Evolutionary conservation across 2,113 vertebrate species (phyloP).

Genomic region (Pygoscelis adeliae): DNA sequence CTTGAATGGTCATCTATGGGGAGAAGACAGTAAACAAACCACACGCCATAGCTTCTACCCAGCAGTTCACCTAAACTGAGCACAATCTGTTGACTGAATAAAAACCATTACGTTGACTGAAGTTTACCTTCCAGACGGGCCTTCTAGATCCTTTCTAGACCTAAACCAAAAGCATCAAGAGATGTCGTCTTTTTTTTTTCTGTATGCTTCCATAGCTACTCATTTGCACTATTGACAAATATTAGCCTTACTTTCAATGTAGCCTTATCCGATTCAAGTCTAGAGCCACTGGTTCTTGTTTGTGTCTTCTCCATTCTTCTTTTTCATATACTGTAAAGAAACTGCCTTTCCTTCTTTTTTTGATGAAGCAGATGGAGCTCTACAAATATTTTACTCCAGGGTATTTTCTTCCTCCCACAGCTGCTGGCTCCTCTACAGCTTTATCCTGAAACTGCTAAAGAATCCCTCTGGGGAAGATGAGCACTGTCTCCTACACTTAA

Average conservation of each 20-base stretch:
- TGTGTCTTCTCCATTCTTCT: not conserved
- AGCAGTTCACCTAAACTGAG: not conserved
- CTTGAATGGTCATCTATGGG: constrained; percentile 30
- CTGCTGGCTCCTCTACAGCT: not conserved
- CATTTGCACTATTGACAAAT: not conserved
- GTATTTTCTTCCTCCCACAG: not conserved
- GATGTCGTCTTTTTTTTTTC: not conserved
- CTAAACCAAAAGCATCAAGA: not conserved
- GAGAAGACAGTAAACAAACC: not conserved
- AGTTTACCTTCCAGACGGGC: not conserved
- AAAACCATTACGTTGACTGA: not conserved
- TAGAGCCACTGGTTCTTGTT: not conserved
- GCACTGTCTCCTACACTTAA: not conserved
- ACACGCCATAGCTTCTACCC: not conserved
- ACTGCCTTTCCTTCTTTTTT: not conserved
- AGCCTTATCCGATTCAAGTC: not conserved
- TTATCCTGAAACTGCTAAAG: not conserved
- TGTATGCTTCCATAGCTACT: not conserved
- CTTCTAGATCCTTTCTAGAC: not conserved
- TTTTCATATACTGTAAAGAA: not conserved
- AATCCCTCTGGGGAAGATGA: not conserved
- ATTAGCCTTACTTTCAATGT: not conserved
- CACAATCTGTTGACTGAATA: not conserved
- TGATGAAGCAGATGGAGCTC: not conserved
- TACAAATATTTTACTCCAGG: not conserved